phyloP scores from a whole-genome alignment of 2,113 vertebrate species.

The Columba janthina region DNA sequence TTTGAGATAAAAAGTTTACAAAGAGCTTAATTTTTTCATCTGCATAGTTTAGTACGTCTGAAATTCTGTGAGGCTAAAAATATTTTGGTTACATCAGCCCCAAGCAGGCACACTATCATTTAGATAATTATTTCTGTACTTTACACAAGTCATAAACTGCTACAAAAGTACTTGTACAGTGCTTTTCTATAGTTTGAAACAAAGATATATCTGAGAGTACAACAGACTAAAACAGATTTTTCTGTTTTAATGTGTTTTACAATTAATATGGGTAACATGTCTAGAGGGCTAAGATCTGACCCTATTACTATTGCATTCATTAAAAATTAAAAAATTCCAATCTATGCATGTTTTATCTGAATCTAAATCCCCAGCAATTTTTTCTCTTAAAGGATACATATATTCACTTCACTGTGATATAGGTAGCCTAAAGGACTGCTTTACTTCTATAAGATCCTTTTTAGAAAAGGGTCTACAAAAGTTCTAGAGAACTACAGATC shows the following conservation, averaged over 20 bases:
- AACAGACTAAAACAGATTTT: background rate
- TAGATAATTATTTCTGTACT: background rate
- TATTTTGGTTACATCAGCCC: background rate
- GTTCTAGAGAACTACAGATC: background rate
- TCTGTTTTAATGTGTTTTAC: background rate
- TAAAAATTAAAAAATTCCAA: background rate
- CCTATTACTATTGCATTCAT: background rate
- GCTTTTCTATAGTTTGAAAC: background rate
- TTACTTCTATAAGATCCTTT: background rate
- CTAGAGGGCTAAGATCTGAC: background rate
- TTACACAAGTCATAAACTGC: background rate
- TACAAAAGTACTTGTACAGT: background rate
- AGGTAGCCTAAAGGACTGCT: background rate
- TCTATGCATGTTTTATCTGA: background rate
- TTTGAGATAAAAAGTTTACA: constrained; percentile 33
- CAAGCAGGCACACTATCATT: background rate
- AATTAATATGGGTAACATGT: background rate
- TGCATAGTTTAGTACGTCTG: background rate
- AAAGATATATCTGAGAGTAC: background rate
- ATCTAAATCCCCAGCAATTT: background rate
- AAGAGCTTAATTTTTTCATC: constrained; percentile 21
- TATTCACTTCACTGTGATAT: background rate
- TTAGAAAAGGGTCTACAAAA: background rate
- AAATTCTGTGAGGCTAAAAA: constrained; percentile 32
- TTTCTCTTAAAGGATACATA: background rate